Evolutionary conservation across 1,140 invertebrate species (phyloP).

Genomic region (Eciton burchellii): DNA sequence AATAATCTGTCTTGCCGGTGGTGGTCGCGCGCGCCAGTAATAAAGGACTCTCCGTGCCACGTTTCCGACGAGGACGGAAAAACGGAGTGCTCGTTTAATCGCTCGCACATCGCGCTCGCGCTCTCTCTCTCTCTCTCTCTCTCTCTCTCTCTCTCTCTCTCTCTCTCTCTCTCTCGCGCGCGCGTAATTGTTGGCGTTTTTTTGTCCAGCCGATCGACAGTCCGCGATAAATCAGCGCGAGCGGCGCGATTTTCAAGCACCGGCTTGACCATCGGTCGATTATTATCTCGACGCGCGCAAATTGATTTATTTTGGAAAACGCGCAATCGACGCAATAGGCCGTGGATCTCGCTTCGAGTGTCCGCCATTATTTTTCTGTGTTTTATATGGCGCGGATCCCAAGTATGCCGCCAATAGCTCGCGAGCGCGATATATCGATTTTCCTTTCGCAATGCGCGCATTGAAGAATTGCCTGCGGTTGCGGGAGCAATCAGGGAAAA

Average conservation of each 20-base stretch:
- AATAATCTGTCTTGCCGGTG: slow-evolving; percentile 71
- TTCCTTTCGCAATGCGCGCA: slow-evolving; percentile 39
- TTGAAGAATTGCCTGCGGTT: slow-evolving; percentile 39
- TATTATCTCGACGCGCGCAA: slow-evolving; percentile 40
- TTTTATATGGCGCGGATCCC: not conserved
- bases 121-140: not conserved
- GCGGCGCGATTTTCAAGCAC: slow-evolving; percentile 17
- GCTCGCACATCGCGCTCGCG: slow-evolving; percentile 41
- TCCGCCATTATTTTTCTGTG: not conserved
- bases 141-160: not conserved
- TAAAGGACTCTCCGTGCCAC: slow-evolving; percentile 31
- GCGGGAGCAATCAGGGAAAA: slow-evolving; percentile 43
- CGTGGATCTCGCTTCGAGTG: not conserved
- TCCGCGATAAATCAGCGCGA: slow-evolving; percentile 40
- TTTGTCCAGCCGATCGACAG: slow-evolving; percentile 21
- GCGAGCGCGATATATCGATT: slow-evolving; percentile 39
- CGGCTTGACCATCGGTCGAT: not conserved
- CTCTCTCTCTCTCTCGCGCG: slow-evolving; percentile 26
- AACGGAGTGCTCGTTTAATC: slow-evolving; percentile 8
- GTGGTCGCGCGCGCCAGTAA: slow-evolving; percentile 20
- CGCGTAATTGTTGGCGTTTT: slow-evolving; percentile 50
- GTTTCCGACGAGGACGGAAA: slow-evolving; percentile 20
- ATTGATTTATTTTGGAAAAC: slow-evolving; percentile 52
- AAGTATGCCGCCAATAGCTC: not conserved
- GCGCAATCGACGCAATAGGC: not conserved